Base-by-base conservation (phyloP, 2,797 vertebrate genomes). In the Gephyroberyx darwinii region DNA sequence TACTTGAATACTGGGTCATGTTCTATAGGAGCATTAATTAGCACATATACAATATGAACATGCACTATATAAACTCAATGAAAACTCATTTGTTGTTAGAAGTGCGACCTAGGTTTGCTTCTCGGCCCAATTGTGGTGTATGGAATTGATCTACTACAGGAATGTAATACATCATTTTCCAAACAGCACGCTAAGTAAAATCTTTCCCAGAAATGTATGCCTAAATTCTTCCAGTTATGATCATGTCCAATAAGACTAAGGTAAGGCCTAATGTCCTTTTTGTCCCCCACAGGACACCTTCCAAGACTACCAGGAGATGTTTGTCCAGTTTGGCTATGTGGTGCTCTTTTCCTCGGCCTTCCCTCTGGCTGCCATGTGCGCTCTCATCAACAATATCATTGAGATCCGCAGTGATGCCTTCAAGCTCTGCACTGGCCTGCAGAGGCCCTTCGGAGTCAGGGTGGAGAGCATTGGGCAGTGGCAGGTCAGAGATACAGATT, bases 231-330 rank as follows among this genome's bases (percentile, higher is more conserved):
- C 51, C 20, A 22, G 5, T 52, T 26, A 26, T 10, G 20, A 52
- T 26, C 2, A 13, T 48, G 14, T 5, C 14, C 9, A 26, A 9
- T 5, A 57, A 12, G 3, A 8, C 26, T 4, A 2, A 26, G 26
- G 14, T 7, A 43, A 5, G 8, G 58, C 16, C 13, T 64, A 68
- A 64, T 31, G 5, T 66, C 13, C 55, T 1, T n/a, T 62, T 61
- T 66, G 16, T 69, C 53, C 69, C 64, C 66, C 62, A 55, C 90
- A 99, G 97, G 97, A 98, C 92, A 97, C 97, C 0, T 97, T 98
- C 91, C 96, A 98, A 86, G 97, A 98, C 91, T 98, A 98, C 89
- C 97, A 98, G 83, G 97, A 99, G 92, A 98, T 99, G 98, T 97
- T 99, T 74, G 95, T 98, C 84, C 97, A 99, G 94, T 99, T 99